A percentile compares a stretch with the other conserved stretches of the same genome.
Evolutionary conservation across 2,888 invertebrate species (phyloP).

Genomic region (Meghimatium bilineatum): DNA sequence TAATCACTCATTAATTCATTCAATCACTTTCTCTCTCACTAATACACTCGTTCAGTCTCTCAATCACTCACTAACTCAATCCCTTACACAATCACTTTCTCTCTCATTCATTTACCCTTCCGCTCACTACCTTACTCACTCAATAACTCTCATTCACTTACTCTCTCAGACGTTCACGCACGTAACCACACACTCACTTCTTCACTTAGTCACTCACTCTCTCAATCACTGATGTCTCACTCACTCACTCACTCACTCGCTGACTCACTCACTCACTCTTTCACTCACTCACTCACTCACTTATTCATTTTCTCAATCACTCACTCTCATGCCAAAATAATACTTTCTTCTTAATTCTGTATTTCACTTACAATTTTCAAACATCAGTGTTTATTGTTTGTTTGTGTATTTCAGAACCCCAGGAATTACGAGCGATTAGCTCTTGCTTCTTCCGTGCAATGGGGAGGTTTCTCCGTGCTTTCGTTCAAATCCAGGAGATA

Average conservation of each 20-base stretch:
- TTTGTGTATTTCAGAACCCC: no score
- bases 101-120: neutral
- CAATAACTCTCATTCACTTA: no score
- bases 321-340: neutral
- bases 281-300: neutral
- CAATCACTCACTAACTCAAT: neutral
- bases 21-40: neutral
- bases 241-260: neutral
- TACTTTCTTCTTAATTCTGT: neutral
- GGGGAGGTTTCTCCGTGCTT: no score
- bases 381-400: no score
- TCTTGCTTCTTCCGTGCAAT: no score
- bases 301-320: no score
- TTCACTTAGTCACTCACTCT: neutral
- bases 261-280: neutral
- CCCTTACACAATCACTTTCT: neutral
- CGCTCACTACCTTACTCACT: neutral
- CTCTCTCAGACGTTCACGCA: no score
- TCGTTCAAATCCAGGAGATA: no score
- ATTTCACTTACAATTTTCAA: no score
- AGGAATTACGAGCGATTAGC: no score
- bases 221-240: neutral
- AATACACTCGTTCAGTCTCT: neutral
- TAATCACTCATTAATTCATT: no score
- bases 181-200: no score